Conservation (phyloP, 2,113 vertebrate species). For the Platanista minor region DNA sequence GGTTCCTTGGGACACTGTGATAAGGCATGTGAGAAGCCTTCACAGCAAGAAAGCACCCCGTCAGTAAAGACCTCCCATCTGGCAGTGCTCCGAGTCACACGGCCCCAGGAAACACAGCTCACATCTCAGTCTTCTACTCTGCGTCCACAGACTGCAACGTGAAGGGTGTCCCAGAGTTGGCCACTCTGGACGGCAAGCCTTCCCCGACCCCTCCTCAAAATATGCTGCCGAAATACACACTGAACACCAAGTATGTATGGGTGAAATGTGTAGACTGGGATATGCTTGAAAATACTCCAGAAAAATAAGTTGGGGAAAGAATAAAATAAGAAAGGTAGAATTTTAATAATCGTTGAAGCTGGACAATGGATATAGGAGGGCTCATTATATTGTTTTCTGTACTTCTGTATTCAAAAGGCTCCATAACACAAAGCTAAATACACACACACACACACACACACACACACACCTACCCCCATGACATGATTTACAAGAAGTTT, state of each 20-base stretch:
- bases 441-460: background rate
- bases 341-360: background rate
- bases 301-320: background rate
- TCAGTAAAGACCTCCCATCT: background rate
- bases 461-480: background rate
- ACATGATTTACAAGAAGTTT: background rate
- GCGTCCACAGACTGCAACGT: background rate
- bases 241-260: background rate
- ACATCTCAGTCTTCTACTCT: background rate
- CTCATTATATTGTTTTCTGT: background rate
- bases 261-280: background rate
- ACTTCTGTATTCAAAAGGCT: background rate
- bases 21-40: background rate
- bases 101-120: accelerated
- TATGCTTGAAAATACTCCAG: background rate
- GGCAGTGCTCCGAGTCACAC: too few species aligned
- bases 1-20: background rate
- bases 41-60: background rate
- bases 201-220: background rate
- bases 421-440: background rate
- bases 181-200: background rate
- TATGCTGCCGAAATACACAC: background rate
- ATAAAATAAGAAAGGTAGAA: background rate
- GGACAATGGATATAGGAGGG: background rate
- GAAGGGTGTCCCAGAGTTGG: background rate